phyloP scores from a whole-genome alignment of 2,888 invertebrate genomes.

The Aphrophora alni region DNA sequence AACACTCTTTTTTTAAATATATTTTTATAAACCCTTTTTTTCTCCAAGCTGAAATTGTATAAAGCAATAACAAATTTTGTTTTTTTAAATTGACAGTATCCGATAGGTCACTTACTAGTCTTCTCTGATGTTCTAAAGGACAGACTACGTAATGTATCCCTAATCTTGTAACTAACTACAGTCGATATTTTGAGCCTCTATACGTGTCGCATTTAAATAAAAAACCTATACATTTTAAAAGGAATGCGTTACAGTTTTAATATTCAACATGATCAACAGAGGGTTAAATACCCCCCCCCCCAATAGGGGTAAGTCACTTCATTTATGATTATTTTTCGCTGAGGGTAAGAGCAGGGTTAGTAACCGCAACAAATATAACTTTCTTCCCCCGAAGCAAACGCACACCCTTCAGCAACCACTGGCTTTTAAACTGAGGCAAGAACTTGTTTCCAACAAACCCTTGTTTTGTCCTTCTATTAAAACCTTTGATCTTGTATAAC shows the following conservation, averaged over 20 bases:
- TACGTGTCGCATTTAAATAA: background rate
- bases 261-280: background rate
- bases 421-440: background rate
- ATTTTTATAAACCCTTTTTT: too few relatives aligned
- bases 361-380: background rate
- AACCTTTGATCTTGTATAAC: too few relatives aligned
- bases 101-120: too few relatives aligned
- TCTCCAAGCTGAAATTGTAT: too few relatives aligned
- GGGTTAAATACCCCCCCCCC: background rate
- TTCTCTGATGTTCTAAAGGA: too few relatives aligned
- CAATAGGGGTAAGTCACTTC: background rate
- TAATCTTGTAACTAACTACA: background rate
- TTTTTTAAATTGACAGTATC: too few relatives aligned
- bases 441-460: background rate
- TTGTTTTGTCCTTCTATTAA: too few relatives aligned
- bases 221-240: background rate
- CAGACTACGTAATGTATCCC: too few relatives aligned
- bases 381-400: background rate
- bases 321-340: background rate
- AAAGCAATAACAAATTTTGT: too few relatives aligned
- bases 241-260: background rate
- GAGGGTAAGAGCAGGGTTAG: background rate
- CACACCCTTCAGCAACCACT: background rate
- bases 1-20: too few relatives aligned
- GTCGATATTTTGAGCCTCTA: background rate